Evolutionary conservation across 2,888 invertebrate genomes (phyloP).

Genomic region (Epinotia nisella): DNA sequence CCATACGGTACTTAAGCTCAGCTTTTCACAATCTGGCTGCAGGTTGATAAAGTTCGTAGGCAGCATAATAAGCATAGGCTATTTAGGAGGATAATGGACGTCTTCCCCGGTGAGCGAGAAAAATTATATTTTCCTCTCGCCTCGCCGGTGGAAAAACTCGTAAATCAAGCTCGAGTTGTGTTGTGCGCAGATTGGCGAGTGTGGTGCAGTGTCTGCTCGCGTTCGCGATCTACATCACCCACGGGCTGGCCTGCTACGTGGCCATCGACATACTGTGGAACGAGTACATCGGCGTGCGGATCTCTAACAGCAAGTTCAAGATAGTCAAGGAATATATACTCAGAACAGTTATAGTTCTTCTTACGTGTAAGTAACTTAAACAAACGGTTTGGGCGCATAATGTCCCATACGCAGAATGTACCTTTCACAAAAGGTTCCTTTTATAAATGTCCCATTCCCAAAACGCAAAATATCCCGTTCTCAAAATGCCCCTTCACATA

Average conservation of each 20-base stretch:
- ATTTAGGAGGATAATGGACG: no score
- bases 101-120: no score
- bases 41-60: neutral
- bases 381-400: no score
- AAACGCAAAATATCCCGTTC: no score
- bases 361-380: constrained; percentile 90
- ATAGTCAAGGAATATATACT: constrained; percentile 90
- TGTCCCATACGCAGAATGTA: no score
- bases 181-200: constrained; percentile 86
- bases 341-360: constrained; percentile 90
- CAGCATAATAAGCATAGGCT: no score
- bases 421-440: no score
- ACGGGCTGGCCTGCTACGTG: constrained; percentile 97
- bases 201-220: constrained; percentile 90
- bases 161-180: neutral
- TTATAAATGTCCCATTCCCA: no score
- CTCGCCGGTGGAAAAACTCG: no score
- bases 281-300: constrained; percentile 85
- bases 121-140: no score
- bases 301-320: constrained; percentile 86
- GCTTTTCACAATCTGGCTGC: neutral
- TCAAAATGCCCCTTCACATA: no score
- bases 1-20: neutral
- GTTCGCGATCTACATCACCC: constrained; percentile 94
- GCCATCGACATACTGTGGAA: constrained; percentile 97